These are phyloP conservation scores for Poecilia velifera DNA, from an alignment of 2,797 vertebrate genomes.

Conservation along the genomic window DNA sequence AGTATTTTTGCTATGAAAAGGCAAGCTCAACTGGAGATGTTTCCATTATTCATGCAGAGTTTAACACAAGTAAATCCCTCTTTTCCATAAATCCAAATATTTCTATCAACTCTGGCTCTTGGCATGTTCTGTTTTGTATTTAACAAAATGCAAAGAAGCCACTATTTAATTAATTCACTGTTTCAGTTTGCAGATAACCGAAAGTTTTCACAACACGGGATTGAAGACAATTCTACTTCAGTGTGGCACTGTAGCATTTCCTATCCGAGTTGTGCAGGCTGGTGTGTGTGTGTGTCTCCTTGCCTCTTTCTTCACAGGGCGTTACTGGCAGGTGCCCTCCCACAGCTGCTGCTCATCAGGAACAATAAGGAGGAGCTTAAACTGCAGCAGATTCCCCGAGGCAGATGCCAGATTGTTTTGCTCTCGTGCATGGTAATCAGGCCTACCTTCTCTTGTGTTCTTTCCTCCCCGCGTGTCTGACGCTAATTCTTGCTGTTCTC, in stretches of 20 bases:
- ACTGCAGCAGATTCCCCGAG: background rate
- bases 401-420: background rate
- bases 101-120: background rate
- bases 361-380: background rate
- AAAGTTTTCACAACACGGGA: background rate
- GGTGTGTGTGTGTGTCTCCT: background rate
- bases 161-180: constrained; percentile 11
- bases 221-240: background rate
- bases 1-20: constrained; percentile 25
- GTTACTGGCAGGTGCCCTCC: background rate
- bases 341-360: background rate
- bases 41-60: constrained; percentile 13
- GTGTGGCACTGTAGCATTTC: constrained; percentile 4
- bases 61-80: constrained; percentile 11
- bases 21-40: constrained; percentile 9
- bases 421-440: background rate
- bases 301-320: background rate
- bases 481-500: background rate
- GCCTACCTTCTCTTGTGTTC: background rate
- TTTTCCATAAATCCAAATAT: constrained; percentile 7
- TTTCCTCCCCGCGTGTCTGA: background rate
- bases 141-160: constrained; percentile 2
- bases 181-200: background rate
- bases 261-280: background rate
- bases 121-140: constrained; percentile 3